A percentile compares a stretch with the other conserved stretches of the same genome.
Evolutionary conservation across 2,888 invertebrate species (phyloP).

Genomic region (Watsonalla cultraria): DNA sequence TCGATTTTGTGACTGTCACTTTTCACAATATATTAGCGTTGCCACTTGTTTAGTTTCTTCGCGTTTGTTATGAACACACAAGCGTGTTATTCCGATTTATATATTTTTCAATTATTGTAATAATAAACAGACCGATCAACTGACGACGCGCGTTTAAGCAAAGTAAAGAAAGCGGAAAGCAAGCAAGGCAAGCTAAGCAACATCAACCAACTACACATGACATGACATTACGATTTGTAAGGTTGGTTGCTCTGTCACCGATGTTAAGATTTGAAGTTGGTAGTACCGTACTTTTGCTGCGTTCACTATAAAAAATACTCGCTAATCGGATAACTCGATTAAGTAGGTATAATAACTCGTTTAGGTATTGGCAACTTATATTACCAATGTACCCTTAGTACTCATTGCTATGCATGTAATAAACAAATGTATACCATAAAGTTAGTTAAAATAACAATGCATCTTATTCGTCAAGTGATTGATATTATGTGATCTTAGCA

Average conservation of each 20-base stretch:
- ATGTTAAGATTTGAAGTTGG: slow-evolving; percentile 30
- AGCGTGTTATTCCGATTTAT: slow-evolving; percentile 46
- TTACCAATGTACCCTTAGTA: too few species aligned
- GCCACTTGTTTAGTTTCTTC: slow-evolving; percentile 34
- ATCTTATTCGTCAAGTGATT: too few species aligned
- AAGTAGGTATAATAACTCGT: too few species aligned
- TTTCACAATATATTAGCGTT: slow-evolving; percentile 58
- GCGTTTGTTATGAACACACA: slow-evolving; percentile 29
- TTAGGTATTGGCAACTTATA: too few species aligned
- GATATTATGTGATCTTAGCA: too few species aligned
- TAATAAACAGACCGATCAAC: slow-evolving; percentile 56
- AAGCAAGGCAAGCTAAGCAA: slow-evolving; percentile 60
- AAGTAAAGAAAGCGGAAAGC: slow-evolving; percentile 68
- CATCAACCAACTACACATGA: slow-evolving; percentile 57
- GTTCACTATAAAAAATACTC: slow-evolving; percentile 29
- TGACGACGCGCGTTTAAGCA: slow-evolving; percentile 68
- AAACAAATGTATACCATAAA: too few species aligned
- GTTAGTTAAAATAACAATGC: too few species aligned
- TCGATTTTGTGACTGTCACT: slow-evolving; percentile 66
- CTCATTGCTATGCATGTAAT: too few species aligned
- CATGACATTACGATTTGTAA: slow-evolving; percentile 54
- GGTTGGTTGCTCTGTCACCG: slow-evolving; percentile 39
- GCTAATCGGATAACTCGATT: too few species aligned
- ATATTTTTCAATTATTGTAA: slow-evolving; percentile 48
- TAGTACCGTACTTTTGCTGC: slow-evolving; percentile 23